Conservation (phyloP, 1,140 invertebrate species). For the Sarcophaga bullata region DNA sequence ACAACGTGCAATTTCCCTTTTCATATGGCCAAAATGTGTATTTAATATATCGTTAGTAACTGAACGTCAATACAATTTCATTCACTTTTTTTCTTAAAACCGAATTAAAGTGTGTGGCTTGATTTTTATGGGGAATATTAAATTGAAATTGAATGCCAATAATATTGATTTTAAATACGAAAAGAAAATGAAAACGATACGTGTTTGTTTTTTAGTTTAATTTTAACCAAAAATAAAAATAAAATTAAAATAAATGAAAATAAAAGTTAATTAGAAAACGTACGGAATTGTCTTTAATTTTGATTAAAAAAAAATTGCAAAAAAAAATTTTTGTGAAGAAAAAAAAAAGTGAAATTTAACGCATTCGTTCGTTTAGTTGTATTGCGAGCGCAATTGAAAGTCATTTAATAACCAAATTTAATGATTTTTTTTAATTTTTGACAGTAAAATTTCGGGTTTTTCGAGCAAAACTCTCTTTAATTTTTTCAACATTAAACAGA, state of each 20-base stretch:
- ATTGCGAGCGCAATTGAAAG: not conserved
- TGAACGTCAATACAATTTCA: too few relatives aligned
- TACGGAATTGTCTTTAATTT: not conserved
- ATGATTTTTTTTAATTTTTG: not conserved
- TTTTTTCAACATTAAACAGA: not conserved
- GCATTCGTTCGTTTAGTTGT: not conserved
- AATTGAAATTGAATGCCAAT: too few relatives aligned
- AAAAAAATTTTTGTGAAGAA: not conserved
- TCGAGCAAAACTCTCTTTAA: too few relatives aligned
- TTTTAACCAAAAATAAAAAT: not conserved
- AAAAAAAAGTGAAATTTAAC: not conserved
- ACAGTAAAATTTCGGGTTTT: too few relatives aligned
- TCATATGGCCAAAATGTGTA: not conserved
- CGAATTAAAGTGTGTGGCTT: too few relatives aligned
- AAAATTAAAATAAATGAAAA: not conserved
- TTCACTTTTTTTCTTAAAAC: too few relatives aligned
- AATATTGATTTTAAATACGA: too few relatives aligned
- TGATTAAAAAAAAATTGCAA: not conserved
- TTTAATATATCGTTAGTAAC: too few relatives aligned
- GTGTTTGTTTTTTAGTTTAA: not conserved
- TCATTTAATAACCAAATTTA: not conserved
- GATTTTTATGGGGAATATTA: too few relatives aligned
- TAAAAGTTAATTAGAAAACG: constrained; percentile 10
- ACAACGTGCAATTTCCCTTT: not conserved
- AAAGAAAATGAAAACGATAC: too few relatives aligned